Percentiles rank a stretch among this genome's conserved stretches.
Evolutionary conservation across 2,797 vertebrate genomes (phyloP).

Genomic region (Dipus sagitta): DNA sequence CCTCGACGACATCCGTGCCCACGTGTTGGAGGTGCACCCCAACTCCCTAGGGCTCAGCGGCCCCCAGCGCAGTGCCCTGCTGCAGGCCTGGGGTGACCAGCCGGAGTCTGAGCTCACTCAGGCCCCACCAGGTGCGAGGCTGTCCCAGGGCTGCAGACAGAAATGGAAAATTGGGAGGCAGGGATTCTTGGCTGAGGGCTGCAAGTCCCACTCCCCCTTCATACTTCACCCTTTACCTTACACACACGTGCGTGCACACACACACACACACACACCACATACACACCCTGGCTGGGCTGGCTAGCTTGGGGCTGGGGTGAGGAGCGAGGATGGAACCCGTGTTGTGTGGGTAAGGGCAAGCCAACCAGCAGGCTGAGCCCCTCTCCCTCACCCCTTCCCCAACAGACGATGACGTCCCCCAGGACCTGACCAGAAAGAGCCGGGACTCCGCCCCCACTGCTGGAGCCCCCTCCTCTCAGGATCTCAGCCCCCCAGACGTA

Average conservation of each 20-base stretch:
- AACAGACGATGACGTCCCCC: conserved; percentile 77
- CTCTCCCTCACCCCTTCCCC: conserved; percentile 76
- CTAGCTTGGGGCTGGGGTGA: conserved; percentile 74
- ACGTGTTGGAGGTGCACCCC: conserved; percentile 93
- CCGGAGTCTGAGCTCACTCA: conserved; percentile 62
- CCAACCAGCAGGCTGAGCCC: conserved; percentile 68
- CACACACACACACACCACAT: neutral
- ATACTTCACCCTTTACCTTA: too few species aligned
- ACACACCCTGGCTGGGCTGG: conserved; percentile 22
- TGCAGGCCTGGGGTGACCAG: conserved; percentile 93
- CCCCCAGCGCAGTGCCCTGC: conserved; percentile 92
- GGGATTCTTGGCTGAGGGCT: neutral
- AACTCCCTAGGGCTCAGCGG: conserved; percentile 93
- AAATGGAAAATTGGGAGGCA: conserved; percentile 46
- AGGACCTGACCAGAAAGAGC: conserved; percentile 82
- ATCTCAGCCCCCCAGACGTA: conserved; percentile 78
- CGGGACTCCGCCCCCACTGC: conserved; percentile 70
- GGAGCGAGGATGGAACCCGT: conserved; percentile 60
- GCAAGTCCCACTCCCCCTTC: neutral
- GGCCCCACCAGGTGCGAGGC: conserved; percentile 81
- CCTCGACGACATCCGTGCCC: conserved; percentile 94
- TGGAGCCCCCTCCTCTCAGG: conserved; percentile 73
- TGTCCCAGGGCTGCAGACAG: conserved; percentile 31
- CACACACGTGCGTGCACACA: rapidly evolving
- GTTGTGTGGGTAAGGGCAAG: conserved; percentile 57